Base-by-base conservation (phyloP, 2,113 vertebrate genomes). In the Paracanthobrama guichenoti region DNA sequence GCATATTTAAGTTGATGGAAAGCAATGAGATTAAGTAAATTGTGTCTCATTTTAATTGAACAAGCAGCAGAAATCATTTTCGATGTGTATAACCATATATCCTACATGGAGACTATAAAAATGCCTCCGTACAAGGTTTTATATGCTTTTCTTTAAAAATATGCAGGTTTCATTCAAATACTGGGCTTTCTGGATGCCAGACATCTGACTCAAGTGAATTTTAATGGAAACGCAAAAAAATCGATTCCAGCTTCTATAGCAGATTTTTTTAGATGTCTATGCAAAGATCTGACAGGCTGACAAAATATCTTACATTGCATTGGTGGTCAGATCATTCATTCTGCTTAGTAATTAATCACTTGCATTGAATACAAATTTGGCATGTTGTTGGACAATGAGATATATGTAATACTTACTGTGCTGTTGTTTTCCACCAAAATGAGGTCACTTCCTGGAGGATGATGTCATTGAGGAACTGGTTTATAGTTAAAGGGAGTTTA, bases 231-330 rank as follows among this genome's bases (percentile, higher is more conserved):
- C 7, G 12, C 28, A 26, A 14, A 73, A 60, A 78, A 62, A 48
- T 62, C 13, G 8, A 79, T 79, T 79, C 35, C 57, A 62, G 76
- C 35, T 26, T 62, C 39, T 79, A 62, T 60, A 18, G 28, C 75
- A 31, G 46, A 78, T 74, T 59, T 57, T 39, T 79, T 62, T 79
- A 79, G 76, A 60, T 60, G 76, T 79, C 57, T 79, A 79, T 79
- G 76, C 76, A 62, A 79, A 62, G 28, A 57, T 42, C 39, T 62
- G 57, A 44, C 76, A 79, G 28, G 28, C 22, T 35, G 75, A 78
- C 20, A 42, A 44, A 60, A 14, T 62, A 44, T 44, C 35, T 26
- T 62, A 62, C 20, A 62, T 42, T 18, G 50, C 20, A 79, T 62
- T 62, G 35, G 76, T 59, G 55, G 57, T 57, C 8, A n/a, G 28